Percentiles rank a stretch among this genome's conserved stretches.
These are phyloP conservation scores for Notodonta dromedarius DNA, from an alignment of 2,888 invertebrate species.

Conservation along the genomic window DNA sequence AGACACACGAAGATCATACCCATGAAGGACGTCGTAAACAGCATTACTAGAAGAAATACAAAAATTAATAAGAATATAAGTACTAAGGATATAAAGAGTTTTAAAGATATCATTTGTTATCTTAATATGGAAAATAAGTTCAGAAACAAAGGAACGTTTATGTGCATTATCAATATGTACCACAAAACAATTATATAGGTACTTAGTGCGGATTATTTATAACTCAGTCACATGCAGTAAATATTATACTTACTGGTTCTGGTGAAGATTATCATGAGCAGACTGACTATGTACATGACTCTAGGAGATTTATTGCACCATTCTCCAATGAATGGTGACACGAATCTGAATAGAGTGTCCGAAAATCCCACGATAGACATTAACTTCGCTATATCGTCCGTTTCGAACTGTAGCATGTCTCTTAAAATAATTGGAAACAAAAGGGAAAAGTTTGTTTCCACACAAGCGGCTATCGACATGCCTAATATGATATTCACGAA, in stretches of 20 bases:
- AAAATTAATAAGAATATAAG: background rate
- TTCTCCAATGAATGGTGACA: conserved; percentile 87
- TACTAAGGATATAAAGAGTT: too few species aligned
- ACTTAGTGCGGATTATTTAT: background rate
- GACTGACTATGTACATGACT: conserved; percentile 86
- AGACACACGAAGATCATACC: conserved; percentile 80
- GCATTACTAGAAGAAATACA: conserved; percentile 67
- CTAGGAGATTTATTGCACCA: conserved; percentile 85
- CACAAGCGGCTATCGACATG: conserved; percentile 87
- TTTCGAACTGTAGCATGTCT: conserved; percentile 85
- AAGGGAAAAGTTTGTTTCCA: conserved; percentile 88
- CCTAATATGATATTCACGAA: conserved; percentile 88
- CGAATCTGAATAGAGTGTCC: conserved; percentile 84
- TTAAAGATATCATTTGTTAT: too few species aligned
- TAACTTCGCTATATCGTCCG: conserved; percentile 83
- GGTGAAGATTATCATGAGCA: conserved; percentile 83
- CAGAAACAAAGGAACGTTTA: conserved; percentile 1
- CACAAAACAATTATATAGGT: background rate
- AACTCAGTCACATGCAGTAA: too few species aligned
- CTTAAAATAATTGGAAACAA: conserved; percentile 87
- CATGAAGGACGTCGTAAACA: conserved; percentile 69
- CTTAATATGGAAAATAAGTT: too few species aligned
- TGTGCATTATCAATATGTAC: background rate
- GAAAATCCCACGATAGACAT: conserved; percentile 86
- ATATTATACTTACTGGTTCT: conserved; percentile 84